Base-by-base conservation (phyloP, 2,888 invertebrate genomes). In the Drosophila paracracens region DNA sequence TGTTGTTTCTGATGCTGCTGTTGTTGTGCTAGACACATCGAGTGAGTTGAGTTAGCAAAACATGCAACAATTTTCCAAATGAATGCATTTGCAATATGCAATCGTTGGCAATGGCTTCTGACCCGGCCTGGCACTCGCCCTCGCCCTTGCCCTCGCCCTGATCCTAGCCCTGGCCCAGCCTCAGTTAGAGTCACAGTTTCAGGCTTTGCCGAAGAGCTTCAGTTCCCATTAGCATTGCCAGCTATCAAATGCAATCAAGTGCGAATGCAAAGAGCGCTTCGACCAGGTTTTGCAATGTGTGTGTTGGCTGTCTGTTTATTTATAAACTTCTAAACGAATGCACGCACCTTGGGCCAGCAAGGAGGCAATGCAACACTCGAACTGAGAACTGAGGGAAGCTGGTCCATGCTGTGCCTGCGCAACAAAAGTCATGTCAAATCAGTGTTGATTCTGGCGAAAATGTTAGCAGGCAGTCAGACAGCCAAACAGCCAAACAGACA, bases 21-120 rank as follows among this genome's bases (percentile, higher is more conserved):
- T 64, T 75, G 53, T 61, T 73, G 69, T 66, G 67, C 67, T 59
- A 88, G 80, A 83, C 86, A 81, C 81, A 80, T 77, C 68, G 78
- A 74, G 76, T 73, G 78, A 86, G 83, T 83, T 76, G 86, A 83
- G 86, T 81, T 86, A 81, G 79, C 79, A 83, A 79, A 80, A 86
- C 84, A 87, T 90, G 85, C 79, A 90, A 85, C 90, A 91, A 91
- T 91, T 91, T 91, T 91, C 91, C 91, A 91, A 88, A 79, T 89
- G 91, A 90, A 85, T 87, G 91, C 88, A 88, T 79, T 76, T 73
- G 81, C 89, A 86, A 82, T 81, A 86, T 86, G 89, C 86, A 81
- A 61, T 72, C 63, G 53, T 54, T 65, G 71, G 54, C 75, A 74
- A 58, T 59, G 57, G 54, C 64, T 61, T 68, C 73, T 68, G 70